Evolutionary conservation across 2,797 vertebrate genomes (phyloP).

Genomic region (Pseudomugil gertrudae): DNA sequence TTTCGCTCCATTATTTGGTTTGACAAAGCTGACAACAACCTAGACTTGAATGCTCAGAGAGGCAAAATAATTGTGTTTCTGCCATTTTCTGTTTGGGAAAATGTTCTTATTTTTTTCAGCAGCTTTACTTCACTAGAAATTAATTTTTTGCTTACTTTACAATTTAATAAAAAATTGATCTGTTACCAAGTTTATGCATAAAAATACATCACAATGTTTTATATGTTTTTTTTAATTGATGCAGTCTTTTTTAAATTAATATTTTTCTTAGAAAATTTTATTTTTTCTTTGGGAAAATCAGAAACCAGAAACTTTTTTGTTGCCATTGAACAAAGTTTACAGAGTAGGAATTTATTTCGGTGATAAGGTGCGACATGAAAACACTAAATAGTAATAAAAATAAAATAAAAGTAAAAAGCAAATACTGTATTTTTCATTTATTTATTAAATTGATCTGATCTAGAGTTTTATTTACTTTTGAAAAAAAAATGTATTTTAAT

Average conservation of each 20-base stretch:
- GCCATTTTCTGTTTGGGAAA: constrained; percentile 4
- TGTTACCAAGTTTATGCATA: background rate
- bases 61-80: constrained; percentile 8
- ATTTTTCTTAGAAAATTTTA: too few relatives aligned
- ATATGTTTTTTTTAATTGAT: background rate
- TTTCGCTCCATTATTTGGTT: constrained; percentile 19
- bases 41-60: constrained; percentile 11
- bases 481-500: too few relatives aligned
- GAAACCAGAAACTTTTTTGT: too few relatives aligned
- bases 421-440: too few relatives aligned
- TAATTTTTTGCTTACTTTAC: background rate
- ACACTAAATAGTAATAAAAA: too few relatives aligned
- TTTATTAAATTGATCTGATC: too few relatives aligned
- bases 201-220: background rate
- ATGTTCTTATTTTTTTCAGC: background rate
- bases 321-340: too few relatives aligned
- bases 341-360: too few relatives aligned
- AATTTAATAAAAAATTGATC: background rate
- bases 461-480: too few relatives aligned
- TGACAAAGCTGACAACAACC: constrained; percentile 30
- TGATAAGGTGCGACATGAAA: too few relatives aligned
- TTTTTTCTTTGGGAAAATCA: too few relatives aligned
- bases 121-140: background rate
- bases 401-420: too few relatives aligned
- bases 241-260: background rate